phyloP scores from a whole-genome alignment of 2,888 invertebrate genomes.

The Cepaea hortensis region DNA sequence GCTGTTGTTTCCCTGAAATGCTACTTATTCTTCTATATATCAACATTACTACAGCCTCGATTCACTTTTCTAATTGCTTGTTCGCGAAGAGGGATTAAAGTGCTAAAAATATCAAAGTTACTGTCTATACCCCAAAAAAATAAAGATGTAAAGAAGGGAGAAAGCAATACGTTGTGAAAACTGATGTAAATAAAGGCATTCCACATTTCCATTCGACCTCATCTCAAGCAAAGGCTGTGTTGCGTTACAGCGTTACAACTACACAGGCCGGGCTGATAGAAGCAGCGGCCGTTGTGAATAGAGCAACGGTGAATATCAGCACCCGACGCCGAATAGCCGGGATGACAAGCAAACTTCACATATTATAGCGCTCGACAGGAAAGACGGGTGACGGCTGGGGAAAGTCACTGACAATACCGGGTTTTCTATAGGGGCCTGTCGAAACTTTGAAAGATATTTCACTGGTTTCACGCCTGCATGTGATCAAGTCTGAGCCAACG shows the following conservation, averaged over 20 bases:
- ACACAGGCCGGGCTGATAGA: not conserved
- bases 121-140: too few relatives aligned
- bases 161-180: too few relatives aligned
- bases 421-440: constrained; percentile 13
- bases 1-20: too few relatives aligned
- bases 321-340: not conserved
- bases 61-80: too few relatives aligned
- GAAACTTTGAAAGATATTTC: not conserved
- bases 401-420: constrained; percentile 7
- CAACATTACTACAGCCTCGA: too few relatives aligned
- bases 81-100: too few relatives aligned
- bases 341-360: constrained; percentile 7
- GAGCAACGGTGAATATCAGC: not conserved
- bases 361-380: constrained; percentile 9
- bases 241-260: not conserved
- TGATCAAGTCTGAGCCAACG: not conserved
- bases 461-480: constrained; percentile 7
- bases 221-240: not conserved
- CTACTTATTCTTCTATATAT: too few relatives aligned
- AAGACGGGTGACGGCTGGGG: not conserved
- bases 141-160: too few relatives aligned
- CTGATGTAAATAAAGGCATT: not conserved
- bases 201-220: not conserved
- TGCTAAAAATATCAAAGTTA: too few relatives aligned
- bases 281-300: not conserved